Evolutionary conservation across 37 sponge, comb jelly and placozoan species (phyloP), one percentile per base, ranked within the genome.

Genomic region (Lycopodina hypogea): DNA sequence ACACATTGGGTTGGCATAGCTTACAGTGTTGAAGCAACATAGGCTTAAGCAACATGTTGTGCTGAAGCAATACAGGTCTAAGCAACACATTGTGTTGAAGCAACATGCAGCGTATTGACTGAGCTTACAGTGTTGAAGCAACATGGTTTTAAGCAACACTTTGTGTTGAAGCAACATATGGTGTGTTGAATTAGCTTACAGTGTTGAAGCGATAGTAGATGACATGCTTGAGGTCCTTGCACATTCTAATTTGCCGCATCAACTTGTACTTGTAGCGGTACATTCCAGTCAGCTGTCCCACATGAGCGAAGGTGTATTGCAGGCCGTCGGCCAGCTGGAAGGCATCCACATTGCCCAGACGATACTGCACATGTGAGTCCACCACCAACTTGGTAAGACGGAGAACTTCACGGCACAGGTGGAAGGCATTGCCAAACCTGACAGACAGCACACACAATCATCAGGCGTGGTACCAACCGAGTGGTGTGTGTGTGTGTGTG

Each of bases 221-320:
- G 73, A 98, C 92, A 60, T 98, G 99, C 79, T 98, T 98, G 63
- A 98, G 90, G 66, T 98, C 99, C 82, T 98, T 98, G 81, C 99
- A 98, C 99, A 98, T 95, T 22, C 99, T 59, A 51, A 98, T 98
- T 84, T 98, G 99, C 60, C 99, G 78, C 99, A 98, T 98, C 75
- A 98, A 87, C 71, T 98, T 98, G 89, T 98, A 98, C 94, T 98
- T 98, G 96, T 98, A 98, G 33, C 99, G 96, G 77, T 98, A 98
- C 99, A 98, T 98, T 11, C 99, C 99, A 41, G 99, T 98, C 75
- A 98, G 90, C 89, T 98, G 99, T 0, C 99, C 99, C 24, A 98
- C 91, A 77, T 98, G 99, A 70, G 99, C 93, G 73, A 98, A 98
- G 21, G 79, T 89, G 74, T 98, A 98, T 89, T 98, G 99, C 53